These are phyloP conservation scores for Orbicella faveolata DNA, from an alignment of 64 coral and sea anemone genomes.

Conservation along the genomic window DNA sequence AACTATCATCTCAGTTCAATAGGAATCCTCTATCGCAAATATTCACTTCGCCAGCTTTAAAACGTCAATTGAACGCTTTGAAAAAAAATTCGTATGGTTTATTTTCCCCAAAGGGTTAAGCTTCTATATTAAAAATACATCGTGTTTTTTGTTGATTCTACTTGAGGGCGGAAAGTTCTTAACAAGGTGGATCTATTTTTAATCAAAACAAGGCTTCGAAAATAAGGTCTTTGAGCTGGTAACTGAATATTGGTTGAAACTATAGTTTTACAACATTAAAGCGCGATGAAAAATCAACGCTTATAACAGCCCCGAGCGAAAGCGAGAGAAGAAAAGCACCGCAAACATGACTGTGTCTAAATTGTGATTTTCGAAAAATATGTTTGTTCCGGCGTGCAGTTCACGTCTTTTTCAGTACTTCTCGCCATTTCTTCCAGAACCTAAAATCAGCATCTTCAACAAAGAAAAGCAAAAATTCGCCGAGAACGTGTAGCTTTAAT, in stretches of 20 bases:
- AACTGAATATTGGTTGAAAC: neutral
- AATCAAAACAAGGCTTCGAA: neutral
- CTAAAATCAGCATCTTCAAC: neutral
- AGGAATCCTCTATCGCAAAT: neutral
- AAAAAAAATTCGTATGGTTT: neutral
- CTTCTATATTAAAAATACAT: slow-evolving; percentile 27
- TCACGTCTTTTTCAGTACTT: neutral
- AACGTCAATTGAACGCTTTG: neutral
- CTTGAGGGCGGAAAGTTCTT: neutral
- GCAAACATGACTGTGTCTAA: neutral
- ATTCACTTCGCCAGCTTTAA: neutral
- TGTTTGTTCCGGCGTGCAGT: neutral
- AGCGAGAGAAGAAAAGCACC: neutral
- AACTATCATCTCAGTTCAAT: neutral
- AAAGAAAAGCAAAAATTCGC: neutral
- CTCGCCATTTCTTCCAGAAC: neutral
- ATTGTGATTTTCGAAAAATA: neutral
- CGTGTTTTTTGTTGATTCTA: slow-evolving; percentile 17
- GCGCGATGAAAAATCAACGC: neutral
- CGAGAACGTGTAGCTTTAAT: neutral
- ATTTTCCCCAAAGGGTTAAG: neutral
- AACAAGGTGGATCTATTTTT: neutral
- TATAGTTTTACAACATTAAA: neutral
- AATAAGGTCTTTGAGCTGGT: neutral
- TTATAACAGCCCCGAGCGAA: neutral